Evolutionary conservation across 1,140 invertebrate species (phyloP).

Genomic region (Pogonomyrmex barbatus): DNA sequence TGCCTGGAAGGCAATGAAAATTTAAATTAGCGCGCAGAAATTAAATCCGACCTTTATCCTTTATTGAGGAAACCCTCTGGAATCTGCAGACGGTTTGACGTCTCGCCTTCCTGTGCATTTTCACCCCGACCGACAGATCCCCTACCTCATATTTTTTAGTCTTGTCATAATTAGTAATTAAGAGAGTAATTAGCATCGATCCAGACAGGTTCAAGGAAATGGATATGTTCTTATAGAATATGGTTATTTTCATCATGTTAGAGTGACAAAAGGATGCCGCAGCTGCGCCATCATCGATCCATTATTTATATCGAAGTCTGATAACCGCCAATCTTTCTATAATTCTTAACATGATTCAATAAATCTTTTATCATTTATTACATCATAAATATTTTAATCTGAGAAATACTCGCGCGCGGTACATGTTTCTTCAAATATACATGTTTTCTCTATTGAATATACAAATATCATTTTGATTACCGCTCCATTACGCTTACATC

Average conservation of each 20-base stretch:
- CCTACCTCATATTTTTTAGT: slow-evolving; percentile 39
- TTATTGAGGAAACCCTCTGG: slow-evolving; percentile 73
- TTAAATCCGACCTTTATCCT: slow-evolving; percentile 76
- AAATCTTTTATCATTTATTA: background rate
- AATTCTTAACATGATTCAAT: slow-evolving; percentile 16
- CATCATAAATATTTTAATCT: background rate
- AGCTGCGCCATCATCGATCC: slow-evolving; percentile 12
- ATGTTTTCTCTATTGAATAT: background rate
- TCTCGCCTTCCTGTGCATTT: slow-evolving; percentile 58
- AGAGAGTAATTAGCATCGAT: slow-evolving; percentile 75
- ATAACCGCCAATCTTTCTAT: background rate
- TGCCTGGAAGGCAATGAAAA: slow-evolving; percentile 73
- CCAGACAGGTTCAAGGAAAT: background rate
- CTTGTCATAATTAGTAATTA: slow-evolving; percentile 73
- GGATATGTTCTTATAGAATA: background rate
- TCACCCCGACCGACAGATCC: background rate
- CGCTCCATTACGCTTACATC: background rate
- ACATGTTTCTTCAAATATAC: background rate
- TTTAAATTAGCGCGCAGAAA: slow-evolving; percentile 77
- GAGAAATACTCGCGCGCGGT: background rate
- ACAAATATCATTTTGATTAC: background rate
- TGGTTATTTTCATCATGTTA: slow-evolving; percentile 50
- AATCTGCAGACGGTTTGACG: slow-evolving; percentile 71
- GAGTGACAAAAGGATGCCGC: background rate
- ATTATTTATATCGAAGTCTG: slow-evolving; percentile 15